A percentile compares a stretch with the other conserved stretches of the same genome.
phyloP scores from a whole-genome alignment of 2,113 vertebrate genomes.

The Benitochromis conjunctus region DNA sequence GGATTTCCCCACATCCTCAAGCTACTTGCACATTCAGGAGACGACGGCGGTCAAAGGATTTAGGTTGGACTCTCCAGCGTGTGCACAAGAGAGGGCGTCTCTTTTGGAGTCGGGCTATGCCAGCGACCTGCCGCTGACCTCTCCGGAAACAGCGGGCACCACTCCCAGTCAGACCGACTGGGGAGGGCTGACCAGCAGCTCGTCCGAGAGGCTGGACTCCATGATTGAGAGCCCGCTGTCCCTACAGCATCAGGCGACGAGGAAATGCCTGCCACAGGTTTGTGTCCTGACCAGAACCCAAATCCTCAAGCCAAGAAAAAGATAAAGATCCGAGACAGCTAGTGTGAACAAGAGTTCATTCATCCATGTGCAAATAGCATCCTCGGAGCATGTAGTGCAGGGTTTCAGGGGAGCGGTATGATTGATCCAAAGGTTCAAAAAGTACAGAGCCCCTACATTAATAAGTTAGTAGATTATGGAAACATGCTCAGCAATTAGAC shows the following conservation, averaged over 20 bases:
- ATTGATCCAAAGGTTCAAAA: neutral
- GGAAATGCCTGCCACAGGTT: conserved; percentile 64
- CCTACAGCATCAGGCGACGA: conserved; percentile 41
- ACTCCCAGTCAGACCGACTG: conserved; percentile 71
- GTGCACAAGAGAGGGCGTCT: neutral
- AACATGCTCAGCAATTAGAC: fast-evolving
- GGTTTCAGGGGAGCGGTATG: neutral
- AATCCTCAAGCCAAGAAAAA: neutral
- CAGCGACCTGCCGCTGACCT: conserved; percentile 75
- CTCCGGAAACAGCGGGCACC: conserved; percentile 68
- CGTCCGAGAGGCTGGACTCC: conserved; percentile 72
- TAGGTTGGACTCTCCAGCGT: conserved; percentile 21
- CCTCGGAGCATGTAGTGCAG: neutral
- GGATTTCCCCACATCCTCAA: neutral
- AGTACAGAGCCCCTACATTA: neutral
- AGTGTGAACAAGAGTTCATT: neutral
- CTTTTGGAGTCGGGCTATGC: conserved; percentile 73
- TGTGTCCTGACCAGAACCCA: neutral
- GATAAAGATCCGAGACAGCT: fast-evolving
- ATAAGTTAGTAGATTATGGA: neutral
- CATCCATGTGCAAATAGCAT: neutral
- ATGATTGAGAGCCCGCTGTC: conserved; percentile 67
- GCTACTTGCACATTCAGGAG: neutral
- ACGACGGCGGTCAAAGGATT: conserved; percentile 8
- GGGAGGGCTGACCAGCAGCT: conserved; percentile 68